Percentiles rank a stretch among this genome's conserved stretches.
Conservation (phyloP, 2,113 vertebrate genomes). For the Oriolus oriolus region DNA sequence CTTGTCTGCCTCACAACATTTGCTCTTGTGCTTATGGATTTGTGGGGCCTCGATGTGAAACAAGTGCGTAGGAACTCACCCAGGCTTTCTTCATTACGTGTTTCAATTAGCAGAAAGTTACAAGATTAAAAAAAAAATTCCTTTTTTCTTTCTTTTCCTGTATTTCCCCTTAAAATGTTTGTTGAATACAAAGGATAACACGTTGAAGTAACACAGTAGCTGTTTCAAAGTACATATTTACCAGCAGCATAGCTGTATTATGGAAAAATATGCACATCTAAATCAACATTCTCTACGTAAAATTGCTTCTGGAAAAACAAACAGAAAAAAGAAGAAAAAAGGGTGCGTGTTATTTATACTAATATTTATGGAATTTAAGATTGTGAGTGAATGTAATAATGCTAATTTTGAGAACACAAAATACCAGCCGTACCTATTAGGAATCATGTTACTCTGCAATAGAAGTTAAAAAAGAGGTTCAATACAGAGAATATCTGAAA, state of each 20-base stretch:
- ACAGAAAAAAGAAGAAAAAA: not conserved
- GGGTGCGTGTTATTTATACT: not conserved
- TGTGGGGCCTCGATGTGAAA: conserved; percentile 87
- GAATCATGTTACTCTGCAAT: not conserved
- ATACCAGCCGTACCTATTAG: not conserved
- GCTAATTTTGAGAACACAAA: conserved; percentile 8
- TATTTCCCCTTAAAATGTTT: not conserved
- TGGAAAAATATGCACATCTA: conserved; percentile 52
- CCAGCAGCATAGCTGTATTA: not conserved
- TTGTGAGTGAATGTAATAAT: not conserved
- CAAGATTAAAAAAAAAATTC: not conserved
- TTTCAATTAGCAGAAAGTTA: conserved; percentile 2
- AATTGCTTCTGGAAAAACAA: conserved; percentile 20
- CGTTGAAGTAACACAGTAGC: not conserved
- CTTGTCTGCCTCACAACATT: conserved; percentile 80
- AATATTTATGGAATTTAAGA: conserved; percentile 21
- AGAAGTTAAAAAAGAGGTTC: not conserved
- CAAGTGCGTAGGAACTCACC: conserved; percentile 9
- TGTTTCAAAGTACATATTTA: conserved; percentile 6
- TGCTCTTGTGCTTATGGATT: conserved; percentile 88
- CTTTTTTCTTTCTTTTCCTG: fast-evolving
- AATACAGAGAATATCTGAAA: not conserved
- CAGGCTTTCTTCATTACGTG: not conserved
- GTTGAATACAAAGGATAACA: not conserved
- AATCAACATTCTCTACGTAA: conserved; percentile 12